Conservation (phyloP, 2,888 invertebrate genomes). For the Acleris cristana region DNA sequence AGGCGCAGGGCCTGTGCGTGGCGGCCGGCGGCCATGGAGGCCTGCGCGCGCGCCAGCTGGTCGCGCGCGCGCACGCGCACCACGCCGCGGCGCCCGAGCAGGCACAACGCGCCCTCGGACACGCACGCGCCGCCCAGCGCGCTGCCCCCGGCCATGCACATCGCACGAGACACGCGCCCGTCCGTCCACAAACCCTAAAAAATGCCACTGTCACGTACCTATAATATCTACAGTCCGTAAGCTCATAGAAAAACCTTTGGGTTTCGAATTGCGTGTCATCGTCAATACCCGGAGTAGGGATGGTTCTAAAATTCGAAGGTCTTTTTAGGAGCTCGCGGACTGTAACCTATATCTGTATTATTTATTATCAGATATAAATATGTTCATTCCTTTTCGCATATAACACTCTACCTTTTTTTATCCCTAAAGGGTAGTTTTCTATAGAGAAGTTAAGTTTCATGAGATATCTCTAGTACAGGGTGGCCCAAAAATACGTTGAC, state of each 20-base stretch:
- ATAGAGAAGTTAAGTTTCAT: no score
- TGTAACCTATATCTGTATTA: neutral
- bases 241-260: no score
- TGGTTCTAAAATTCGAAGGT: no score
- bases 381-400: no score
- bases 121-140: slow-evolving; percentile 77
- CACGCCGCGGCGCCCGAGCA: slow-evolving; percentile 85
- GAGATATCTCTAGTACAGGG: no score
- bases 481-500: no score
- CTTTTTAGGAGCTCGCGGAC: no score
- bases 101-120: slow-evolving; percentile 81
- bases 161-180: slow-evolving; percentile 91
- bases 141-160: slow-evolving; percentile 83
- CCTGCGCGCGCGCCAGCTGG: slow-evolving; percentile 78
- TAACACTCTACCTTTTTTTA: neutral
- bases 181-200: slow-evolving; percentile 95
- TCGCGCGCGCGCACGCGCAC: slow-evolving; percentile 86
- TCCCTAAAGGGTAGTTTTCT: no score
- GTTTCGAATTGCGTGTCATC: no score
- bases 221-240: no score
- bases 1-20: slow-evolving; percentile 73
- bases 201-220: neutral
- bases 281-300: no score
- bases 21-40: slow-evolving; percentile 85
- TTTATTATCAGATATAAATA: no score